Base-by-base conservation (phyloP, 2,888 invertebrate genomes). In the Pycnomerus fuliginosus region DNA sequence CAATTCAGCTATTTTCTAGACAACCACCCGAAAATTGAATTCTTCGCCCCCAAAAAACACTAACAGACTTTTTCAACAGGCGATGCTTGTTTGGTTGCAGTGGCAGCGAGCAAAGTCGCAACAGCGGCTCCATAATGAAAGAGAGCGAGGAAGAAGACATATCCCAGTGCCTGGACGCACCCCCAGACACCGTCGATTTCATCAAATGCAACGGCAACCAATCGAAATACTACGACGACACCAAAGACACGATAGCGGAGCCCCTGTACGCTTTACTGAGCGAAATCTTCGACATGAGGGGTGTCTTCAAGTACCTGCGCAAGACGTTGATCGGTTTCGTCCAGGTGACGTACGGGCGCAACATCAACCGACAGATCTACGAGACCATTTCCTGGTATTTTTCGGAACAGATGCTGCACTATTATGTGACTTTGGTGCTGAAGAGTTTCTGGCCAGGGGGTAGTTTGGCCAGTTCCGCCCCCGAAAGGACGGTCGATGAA, bases 401-500 rank as follows among this genome's bases (percentile, higher is more conserved):
- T 65, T 91, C 90, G 7, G 94, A 94, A 69, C 85, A 89, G 48
- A 93, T 93, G 91, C 70, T 94, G 44, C 87, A 92, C 64, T 90
- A 89, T 69, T 94, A 93, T 69, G 84, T 87, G 30, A 84, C 87
- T 43, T 77, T 87, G 16, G 80, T 91, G 48, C 79, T 87, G 39
- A 91, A 92, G 68, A 87, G 88, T 1, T 89, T 91, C 82, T 94
- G 93, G 93, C 90, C 91, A 0, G 86, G 87, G 36, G 91, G 91
- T 1, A 80, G 82, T n/a, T 72, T 87, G 0, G 82, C 84, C 0
- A 76, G 77, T n/a, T 70, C 76, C 1, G 67, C 74, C 1, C 72
- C 72, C 2, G 60, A 70, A 12, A 74, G 82, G 42, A 79, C 79
- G 3, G 78, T 80, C 27, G 80, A 83, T 48, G 80, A 84, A 60